phyloP scores from a whole-genome alignment of 2,797 vertebrate species.

The Onychomys torridus region DNA sequence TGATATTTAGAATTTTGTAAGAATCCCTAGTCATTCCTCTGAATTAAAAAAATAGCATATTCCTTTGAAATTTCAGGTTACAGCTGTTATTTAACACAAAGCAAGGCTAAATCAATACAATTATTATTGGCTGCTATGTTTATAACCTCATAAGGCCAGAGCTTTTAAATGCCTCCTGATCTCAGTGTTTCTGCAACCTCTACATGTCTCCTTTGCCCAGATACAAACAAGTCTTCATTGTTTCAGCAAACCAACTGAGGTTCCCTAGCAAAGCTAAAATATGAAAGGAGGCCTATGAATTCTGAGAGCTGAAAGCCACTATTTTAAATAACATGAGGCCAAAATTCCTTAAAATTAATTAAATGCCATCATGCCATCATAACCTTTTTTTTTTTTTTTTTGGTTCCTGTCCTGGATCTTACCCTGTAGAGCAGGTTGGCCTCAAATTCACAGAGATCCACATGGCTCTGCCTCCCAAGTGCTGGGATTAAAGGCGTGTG shows the following conservation, averaged over 20 bases:
- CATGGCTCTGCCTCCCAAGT: no score
- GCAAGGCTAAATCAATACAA: conserved; percentile 50
- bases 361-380: not conserved
- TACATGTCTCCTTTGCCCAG: not conserved
- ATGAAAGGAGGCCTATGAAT: not conserved
- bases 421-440: no score
- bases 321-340: not conserved
- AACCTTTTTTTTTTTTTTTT: no score
- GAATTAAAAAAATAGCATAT: conserved; percentile 47
- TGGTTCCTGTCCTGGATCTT: no score
- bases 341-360: conserved; percentile 47
- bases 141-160: conserved; percentile 39
- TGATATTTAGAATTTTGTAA: conserved; percentile 70
- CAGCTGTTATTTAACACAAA: conserved; percentile 57
- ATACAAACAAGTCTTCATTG: not conserved
- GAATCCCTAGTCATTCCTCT: conserved; percentile 58
- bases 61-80: conserved; percentile 70
- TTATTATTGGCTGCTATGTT: conserved; percentile 27
- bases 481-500: no score
- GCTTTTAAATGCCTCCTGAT: conserved; percentile 56
- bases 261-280: conserved; percentile 39
- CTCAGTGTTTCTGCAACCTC: not conserved
- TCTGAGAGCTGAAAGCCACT: conserved; percentile 12
- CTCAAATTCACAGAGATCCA: no score
- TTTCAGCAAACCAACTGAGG: conserved; percentile 27